Conservation (phyloP, 2,888 invertebrate genomes). For the Sesia apiformis region DNA sequence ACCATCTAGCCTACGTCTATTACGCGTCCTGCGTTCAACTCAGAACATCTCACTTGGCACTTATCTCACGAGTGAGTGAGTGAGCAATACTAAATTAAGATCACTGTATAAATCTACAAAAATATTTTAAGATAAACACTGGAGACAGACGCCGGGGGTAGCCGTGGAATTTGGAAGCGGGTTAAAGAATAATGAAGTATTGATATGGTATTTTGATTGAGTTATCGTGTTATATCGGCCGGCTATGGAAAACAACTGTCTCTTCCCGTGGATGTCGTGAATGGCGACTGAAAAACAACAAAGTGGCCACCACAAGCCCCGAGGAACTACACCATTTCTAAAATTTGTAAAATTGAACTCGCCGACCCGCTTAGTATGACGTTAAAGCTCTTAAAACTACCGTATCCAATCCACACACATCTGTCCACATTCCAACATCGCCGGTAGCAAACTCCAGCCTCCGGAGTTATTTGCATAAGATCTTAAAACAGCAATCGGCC, state of each 20-base stretch:
- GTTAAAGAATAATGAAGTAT: background rate
- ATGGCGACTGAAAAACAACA: too few species aligned
- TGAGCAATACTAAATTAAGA: slow-evolving; percentile 25
- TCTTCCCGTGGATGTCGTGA: too few species aligned
- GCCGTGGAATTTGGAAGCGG: slow-evolving; percentile 15
- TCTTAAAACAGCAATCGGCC: slow-evolving; percentile 58
- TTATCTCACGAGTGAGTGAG: slow-evolving; percentile 16
- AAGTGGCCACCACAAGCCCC: too few species aligned
- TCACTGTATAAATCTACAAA: slow-evolving; percentile 42
- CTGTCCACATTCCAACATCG: slow-evolving; percentile 22
- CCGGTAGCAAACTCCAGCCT: slow-evolving; percentile 39
- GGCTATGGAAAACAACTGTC: too few species aligned
- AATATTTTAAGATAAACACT: slow-evolving; percentile 46
- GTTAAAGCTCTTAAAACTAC: background rate
- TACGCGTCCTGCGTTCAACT: background rate
- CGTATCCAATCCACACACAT: slow-evolving; percentile 9
- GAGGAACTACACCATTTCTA: too few species aligned
- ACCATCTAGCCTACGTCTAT: too few species aligned
- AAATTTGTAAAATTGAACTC: too few species aligned
- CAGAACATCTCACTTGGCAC: slow-evolving; percentile 11
- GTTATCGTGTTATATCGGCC: too few species aligned
- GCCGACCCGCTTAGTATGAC: too few species aligned
- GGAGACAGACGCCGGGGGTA: slow-evolving; percentile 20
- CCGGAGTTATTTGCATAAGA: slow-evolving; percentile 53
- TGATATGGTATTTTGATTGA: background rate